A percentile compares a stretch with the other conserved stretches of the same genome.
These are phyloP conservation scores for Frankliniella intonsa DNA, from an alignment of 2,888 invertebrate species.

Conservation along the genomic window DNA sequence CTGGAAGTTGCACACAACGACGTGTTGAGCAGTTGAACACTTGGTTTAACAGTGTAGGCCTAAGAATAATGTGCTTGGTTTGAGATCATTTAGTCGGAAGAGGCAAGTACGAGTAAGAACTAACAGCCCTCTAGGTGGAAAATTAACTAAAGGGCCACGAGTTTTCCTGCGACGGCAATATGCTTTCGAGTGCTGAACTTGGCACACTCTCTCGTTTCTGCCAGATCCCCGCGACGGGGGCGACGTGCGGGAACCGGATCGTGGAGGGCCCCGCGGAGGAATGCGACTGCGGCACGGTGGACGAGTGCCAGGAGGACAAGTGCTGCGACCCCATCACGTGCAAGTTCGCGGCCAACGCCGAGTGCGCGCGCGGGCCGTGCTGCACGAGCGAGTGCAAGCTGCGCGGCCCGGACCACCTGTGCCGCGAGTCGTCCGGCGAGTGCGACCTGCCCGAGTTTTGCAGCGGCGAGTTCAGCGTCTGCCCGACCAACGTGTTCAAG, in stretches of 20 bases:
- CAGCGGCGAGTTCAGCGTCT: conserved; percentile 80
- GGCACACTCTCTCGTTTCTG: conserved; percentile 19
- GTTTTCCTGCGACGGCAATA: no score
- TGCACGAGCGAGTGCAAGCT: conserved; percentile 84
- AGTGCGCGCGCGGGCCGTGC: conserved; percentile 90
- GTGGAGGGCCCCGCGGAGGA: conserved; percentile 89
- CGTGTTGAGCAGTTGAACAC: no score
- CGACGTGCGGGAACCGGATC: conserved; percentile 89
- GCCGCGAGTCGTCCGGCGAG: conserved; percentile 81
- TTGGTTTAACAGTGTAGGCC: no score
- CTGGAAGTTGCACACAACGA: no score
- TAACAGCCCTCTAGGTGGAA: not conserved
- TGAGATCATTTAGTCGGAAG: no score
- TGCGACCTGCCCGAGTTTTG: conserved; percentile 96
- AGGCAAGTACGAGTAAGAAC: no score
- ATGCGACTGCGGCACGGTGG: conserved; percentile 92
- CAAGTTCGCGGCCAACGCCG: conserved; percentile 85
- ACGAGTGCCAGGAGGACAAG: conserved; percentile 85
- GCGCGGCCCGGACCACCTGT: conserved; percentile 68
- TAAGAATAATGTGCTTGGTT: no score
- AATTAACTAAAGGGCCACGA: not conserved
- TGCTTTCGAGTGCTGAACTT: no score
- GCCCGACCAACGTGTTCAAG: conserved; percentile 83
- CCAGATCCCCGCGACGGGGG: conserved; percentile 46
- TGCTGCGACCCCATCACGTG: conserved; percentile 98